Percentiles rank a stretch among this genome's conserved stretches.
These are phyloP conservation scores for Pygmarrhopalites habei DNA, from an alignment of 1,140 invertebrate species.

Conservation along the genomic window DNA sequence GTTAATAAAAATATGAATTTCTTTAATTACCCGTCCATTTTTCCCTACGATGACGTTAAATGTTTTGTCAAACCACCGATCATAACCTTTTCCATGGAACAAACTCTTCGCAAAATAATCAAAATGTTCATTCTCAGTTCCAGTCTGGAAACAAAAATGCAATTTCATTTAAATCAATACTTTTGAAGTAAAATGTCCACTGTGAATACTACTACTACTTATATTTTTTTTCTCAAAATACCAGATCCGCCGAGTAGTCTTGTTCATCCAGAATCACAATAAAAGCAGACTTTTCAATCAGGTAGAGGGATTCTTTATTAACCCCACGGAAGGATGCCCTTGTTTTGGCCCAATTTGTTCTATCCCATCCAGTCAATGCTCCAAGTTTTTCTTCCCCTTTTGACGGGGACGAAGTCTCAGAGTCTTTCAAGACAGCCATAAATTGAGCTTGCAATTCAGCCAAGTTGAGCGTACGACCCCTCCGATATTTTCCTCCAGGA, in stretches of 20 bases:
- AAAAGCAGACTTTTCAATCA: conserved; percentile 91
- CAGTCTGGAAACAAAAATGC: conserved; percentile 33
- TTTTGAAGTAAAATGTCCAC: not conserved
- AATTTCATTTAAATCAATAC: not conserved
- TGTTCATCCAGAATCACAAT: conserved; percentile 81
- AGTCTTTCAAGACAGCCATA: conserved; percentile 76
- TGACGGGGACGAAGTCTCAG: conserved; percentile 53
- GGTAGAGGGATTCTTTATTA: conserved; percentile 81
- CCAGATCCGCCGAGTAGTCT: conserved; percentile 74
- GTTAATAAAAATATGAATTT: not conserved
- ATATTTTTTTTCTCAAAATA: conserved; percentile 44
- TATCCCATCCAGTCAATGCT: conserved; percentile 83
- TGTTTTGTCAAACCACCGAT: conserved; percentile 99
- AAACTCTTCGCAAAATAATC: conserved; percentile 76
- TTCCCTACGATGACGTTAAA: conserved; percentile 88
- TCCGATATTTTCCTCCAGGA: conserved; percentile 56
- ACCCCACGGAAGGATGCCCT: conserved; percentile 68
- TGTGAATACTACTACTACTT: not conserved
- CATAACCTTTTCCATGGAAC: conserved; percentile 90
- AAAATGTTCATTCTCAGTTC: conserved; percentile 68
- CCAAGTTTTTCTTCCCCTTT: conserved; percentile 81
- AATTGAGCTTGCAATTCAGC: conserved; percentile 88
- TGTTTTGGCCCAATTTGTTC: conserved; percentile 80
- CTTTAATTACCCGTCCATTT: conserved; percentile 78
- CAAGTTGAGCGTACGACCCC: conserved; percentile 62